These are phyloP conservation scores for Oreochromis mossambicus DNA, from an alignment of 2,797 vertebrate genomes.

Conservation along the genomic window DNA sequence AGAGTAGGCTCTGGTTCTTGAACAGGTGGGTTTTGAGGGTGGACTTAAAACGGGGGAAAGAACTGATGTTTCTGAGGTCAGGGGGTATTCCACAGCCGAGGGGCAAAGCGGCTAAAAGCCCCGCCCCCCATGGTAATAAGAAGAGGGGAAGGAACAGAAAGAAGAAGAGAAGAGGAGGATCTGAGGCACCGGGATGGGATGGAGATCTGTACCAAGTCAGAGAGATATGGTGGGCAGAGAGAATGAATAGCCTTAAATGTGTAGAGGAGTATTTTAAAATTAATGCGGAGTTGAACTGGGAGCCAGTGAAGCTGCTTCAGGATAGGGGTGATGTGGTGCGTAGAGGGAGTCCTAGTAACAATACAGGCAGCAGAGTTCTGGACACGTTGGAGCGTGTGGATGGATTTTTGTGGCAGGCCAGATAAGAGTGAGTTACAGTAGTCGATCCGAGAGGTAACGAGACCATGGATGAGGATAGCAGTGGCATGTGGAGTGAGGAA, in stretches of 20 bases:
- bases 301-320: too few species aligned
- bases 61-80: background rate
- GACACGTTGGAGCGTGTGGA: background rate
- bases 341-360: rapidly evolving
- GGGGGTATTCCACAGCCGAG: too few species aligned
- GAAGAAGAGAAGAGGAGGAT: background rate
- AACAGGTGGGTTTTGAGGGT: background rate
- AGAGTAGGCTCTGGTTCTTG: background rate
- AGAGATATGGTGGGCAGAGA: background rate
- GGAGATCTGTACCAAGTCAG: background rate
- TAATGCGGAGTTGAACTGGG: too few species aligned
- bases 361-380: rapidly evolving
- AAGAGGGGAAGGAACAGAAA: background rate
- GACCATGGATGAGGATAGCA: background rate
- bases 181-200: background rate
- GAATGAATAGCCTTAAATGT: rapidly evolving
- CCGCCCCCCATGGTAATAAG: background rate
- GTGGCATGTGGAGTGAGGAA: background rate
- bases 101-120: background rate
- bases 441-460: background rate
- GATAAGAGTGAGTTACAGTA: background rate
- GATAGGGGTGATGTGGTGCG: background rate
- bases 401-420: rapidly evolving
- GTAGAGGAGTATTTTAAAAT: background rate
- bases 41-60: background rate